These are phyloP conservation scores for Corella eumyota DNA, from an alignment of 23 tunicate genomes.

Conservation along the genomic window DNA sequence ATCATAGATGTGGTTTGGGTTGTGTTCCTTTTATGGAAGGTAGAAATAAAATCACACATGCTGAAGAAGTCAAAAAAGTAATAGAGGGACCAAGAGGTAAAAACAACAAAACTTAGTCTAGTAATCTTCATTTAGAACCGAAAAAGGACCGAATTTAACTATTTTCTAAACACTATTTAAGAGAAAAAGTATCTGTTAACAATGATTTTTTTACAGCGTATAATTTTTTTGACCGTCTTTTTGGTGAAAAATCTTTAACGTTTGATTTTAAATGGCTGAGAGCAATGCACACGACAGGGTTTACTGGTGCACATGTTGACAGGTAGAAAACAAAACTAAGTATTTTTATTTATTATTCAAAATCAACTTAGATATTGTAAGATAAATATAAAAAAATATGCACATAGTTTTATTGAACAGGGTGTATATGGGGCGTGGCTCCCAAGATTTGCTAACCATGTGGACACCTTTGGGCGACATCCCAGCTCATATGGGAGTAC, in stretches of 20 bases:
- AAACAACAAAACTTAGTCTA: too few species aligned
- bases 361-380: not conserved
- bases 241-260: slow-evolving; percentile 5
- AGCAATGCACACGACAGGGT: slow-evolving; percentile 11
- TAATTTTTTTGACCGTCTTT: slow-evolving; percentile 8
- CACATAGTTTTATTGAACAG: not conserved
- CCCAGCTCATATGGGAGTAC: slow-evolving; percentile 14
- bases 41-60: slow-evolving; percentile 5
- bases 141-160: too few species aligned
- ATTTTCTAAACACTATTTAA: too few species aligned
- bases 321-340: slow-evolving; percentile 3
- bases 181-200: too few species aligned
- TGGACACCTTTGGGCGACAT: slow-evolving; percentile 23
- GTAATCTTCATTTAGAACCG: too few species aligned
- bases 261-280: slow-evolving; percentile 22
- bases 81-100: slow-evolving; percentile 15
- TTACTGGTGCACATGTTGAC: slow-evolving; percentile 24
- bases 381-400: not conserved
- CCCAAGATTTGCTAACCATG: slow-evolving; percentile 8
- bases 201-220: slow-evolving; percentile 8
- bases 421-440: slow-evolving; percentile 17
- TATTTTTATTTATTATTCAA: not conserved
- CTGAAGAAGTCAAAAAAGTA: slow-evolving; percentile 4
- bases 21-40: slow-evolving; percentile 29
- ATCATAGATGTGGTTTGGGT: slow-evolving; percentile 5